A percentile compares a stretch with the other conserved stretches of the same genome.
phyloP scores from a whole-genome alignment of 1,140 invertebrate species.

The Himalopsyche phryganea region DNA sequence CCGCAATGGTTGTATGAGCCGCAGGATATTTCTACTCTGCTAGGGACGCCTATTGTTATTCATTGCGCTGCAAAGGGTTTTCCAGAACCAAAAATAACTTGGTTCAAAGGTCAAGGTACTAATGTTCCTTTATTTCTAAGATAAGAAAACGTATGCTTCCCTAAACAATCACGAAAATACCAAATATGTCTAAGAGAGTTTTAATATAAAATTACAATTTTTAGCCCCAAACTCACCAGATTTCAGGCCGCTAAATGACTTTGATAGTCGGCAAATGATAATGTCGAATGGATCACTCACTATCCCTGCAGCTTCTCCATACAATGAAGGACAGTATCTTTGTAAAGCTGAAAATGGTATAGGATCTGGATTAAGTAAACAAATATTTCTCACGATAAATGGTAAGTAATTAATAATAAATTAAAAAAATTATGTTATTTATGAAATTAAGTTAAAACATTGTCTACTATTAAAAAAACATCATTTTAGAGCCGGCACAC shows the following conservation, averaged over 20 bases:
- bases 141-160: neutral
- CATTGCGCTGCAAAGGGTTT: constrained; percentile 78
- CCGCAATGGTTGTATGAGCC: constrained; percentile 81
- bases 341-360: constrained; percentile 84
- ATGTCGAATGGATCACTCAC: constrained; percentile 69
- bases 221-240: constrained; percentile 56
- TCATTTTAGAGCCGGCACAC: constrained; percentile 63
- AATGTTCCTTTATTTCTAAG: too few species aligned
- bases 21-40: constrained; percentile 70
- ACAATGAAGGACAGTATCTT: constrained; percentile 77
- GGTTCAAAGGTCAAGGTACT: constrained; percentile 61
- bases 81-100: constrained; percentile 73
- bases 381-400: constrained; percentile 73
- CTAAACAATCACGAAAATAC: too few species aligned
- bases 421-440: constrained; percentile 1
- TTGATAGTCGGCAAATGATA: constrained; percentile 54
- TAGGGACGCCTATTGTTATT: constrained; percentile 68
- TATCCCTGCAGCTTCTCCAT: constrained; percentile 64
- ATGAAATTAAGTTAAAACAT: neutral
- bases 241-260: constrained; percentile 58
- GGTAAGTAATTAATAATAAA: too few species aligned
- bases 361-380: constrained; percentile 72
- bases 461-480: too few species aligned
- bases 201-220: too few species aligned
- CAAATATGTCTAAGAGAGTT: too few species aligned